phyloP scores from a whole-genome alignment of 2,113 vertebrate genomes.

The Echinops telfairi region DNA sequence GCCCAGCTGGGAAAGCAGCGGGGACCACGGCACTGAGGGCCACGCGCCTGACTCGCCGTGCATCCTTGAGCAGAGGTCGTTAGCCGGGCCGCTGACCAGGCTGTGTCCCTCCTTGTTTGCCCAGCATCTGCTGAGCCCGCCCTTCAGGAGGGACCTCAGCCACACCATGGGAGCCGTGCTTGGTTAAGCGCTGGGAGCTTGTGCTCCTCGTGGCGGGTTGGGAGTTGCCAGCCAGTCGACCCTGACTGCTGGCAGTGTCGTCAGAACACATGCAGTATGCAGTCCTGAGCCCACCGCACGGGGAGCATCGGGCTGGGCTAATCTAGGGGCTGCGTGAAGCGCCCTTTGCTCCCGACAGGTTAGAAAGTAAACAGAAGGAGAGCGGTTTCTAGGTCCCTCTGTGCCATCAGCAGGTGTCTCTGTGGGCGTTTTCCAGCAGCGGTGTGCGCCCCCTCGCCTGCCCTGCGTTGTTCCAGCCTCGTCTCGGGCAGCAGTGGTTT shows the following conservation, averaged over 20 bases:
- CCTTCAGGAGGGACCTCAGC: neutral
- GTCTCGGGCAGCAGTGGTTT: neutral
- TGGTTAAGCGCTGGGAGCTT: fast-evolving
- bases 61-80: neutral
- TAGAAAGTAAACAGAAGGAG: no score
- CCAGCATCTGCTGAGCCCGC: neutral
- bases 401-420: no score
- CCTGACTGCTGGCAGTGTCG: neutral
- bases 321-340: no score
- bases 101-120: neutral
- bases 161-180: neutral
- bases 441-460: neutral
- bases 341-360: no score
- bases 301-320: no score
- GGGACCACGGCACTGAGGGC: neutral
- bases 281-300: no score
- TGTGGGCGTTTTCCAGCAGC: neutral
- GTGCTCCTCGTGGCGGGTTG: neutral
- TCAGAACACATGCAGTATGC: no score
- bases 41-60: neutral
- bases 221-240: neutral
- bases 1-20: neutral
- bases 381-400: no score
- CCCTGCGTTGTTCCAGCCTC: neutral
- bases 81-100: neutral